These are phyloP conservation scores for Morpho achilles DNA, from an alignment of 2,888 invertebrate genomes.

Conservation along the genomic window DNA sequence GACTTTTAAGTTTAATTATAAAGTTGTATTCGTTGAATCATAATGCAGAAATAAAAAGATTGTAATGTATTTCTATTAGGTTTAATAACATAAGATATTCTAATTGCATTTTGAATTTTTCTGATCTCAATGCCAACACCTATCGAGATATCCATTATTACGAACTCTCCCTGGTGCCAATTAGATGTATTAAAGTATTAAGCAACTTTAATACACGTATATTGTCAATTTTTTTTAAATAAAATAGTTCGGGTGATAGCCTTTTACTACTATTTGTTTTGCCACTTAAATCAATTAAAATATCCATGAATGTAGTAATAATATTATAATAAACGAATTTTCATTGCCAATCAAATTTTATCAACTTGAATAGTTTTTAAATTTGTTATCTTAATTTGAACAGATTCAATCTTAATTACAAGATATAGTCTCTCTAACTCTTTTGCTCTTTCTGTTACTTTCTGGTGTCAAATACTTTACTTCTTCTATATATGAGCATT, in stretches of 20 bases:
- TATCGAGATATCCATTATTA: not conserved
- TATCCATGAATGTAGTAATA: too few relatives aligned
- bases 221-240: slow-evolving; percentile 23
- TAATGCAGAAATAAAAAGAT: too few relatives aligned
- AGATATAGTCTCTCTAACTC: too few relatives aligned
- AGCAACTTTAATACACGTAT: slow-evolving; percentile 8
- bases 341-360: too few relatives aligned
- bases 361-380: too few relatives aligned
- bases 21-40: too few relatives aligned
- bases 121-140: not conserved
- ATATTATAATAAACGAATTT: too few relatives aligned
- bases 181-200: slow-evolving; percentile 20
- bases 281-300: not conserved
- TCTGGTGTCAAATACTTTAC: too few relatives aligned
- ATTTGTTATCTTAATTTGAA: not conserved
- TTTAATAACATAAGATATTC: not conserved
- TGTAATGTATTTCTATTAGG: too few relatives aligned
- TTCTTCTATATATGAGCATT: too few relatives aligned
- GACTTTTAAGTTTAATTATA: too few relatives aligned
- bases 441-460: too few relatives aligned
- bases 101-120: slow-evolving; percentile 6
- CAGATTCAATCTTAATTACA: not conserved
- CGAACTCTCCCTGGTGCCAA: slow-evolving; percentile 36
- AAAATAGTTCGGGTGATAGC: not conserved
- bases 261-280: slow-evolving; percentile 2